phyloP scores from a whole-genome alignment of 2,113 vertebrate genomes.

The Fregetta grallaria region DNA sequence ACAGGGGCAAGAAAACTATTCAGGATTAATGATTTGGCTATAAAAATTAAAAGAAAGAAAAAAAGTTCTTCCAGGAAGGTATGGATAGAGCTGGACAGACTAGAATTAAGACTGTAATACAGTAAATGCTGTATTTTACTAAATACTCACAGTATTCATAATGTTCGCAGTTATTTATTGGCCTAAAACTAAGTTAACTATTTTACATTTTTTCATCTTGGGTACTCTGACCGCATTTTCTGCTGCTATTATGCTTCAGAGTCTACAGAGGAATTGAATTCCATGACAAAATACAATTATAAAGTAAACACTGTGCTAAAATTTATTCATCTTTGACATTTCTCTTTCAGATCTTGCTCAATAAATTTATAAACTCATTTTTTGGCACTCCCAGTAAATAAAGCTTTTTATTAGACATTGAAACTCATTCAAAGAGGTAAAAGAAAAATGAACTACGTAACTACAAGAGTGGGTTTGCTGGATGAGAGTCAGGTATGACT shows the following conservation, averaged over 20 bases:
- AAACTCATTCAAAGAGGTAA: conserved; percentile 18
- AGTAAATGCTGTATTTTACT: not conserved
- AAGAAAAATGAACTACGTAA: not conserved
- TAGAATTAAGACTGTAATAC: not conserved
- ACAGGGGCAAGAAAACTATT: not conserved
- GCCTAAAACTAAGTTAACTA: not conserved
- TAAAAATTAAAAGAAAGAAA: not conserved
- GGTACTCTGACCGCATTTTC: not conserved
- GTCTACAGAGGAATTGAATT: conserved; percentile 12
- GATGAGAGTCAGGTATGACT: not conserved
- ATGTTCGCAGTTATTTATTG: not conserved
- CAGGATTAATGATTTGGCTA: not conserved
- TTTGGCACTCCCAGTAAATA: not conserved
- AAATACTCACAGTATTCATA: not conserved
- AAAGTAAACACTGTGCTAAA: conserved; percentile 21
- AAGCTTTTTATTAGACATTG: conserved; percentile 31
- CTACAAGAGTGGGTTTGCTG: not conserved
- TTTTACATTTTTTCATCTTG: not conserved
- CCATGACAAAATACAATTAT: conserved; percentile 24
- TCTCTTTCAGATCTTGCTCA: conserved; percentile 33
- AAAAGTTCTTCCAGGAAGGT: not conserved
- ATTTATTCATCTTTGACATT: conserved; percentile 49
- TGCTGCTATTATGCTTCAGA: not conserved
- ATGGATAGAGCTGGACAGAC: not conserved
- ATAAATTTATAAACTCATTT: conserved; percentile 8